Evolutionary conservation across 2,113 vertebrate genomes (phyloP), one percentile per base, ranked within the genome.

Genomic region (Trichechus manatus): DNA sequence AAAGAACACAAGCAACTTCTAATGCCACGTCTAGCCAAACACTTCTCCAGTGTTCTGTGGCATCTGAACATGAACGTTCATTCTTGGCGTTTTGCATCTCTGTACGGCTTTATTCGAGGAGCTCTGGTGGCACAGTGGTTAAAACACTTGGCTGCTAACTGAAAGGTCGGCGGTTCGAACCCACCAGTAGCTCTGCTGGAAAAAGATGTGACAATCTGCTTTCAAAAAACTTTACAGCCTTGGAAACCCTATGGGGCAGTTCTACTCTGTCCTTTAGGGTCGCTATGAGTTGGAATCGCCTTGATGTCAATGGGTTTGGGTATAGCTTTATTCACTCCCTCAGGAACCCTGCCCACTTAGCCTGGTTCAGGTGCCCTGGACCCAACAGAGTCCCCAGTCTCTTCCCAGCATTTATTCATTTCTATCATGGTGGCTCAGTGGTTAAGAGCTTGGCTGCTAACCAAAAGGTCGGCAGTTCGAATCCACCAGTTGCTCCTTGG

Each of bases 31-130:
- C 5, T 2, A 74, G 7, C 7, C 47, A 44, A 3, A 14, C 27
- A 0, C 0, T 0, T 31, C 27, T 56, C 79, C 33, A 2, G 15
- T 3, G n/a, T n/a, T n/a, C 25, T 11, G 39, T 5, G 33, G 61
- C n/a, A 13, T 15, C 4, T 0, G 1, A 23, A 9, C 4, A 0
- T 15, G 9, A 25, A 0, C 0, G n/a, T 68, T 42, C 9, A 1
- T 14, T 36, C 59, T 25, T 5, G 53, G 36, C 77, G 10, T 29
- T 42, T 1, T 22, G 29, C 25, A 8, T 44, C 42, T 70, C 47
- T 6, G 68, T 42, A 0, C 2, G 4, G 31, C 22, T 0, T 11
- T n/a, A 9, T 39, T 74, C 15, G 2, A 20, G 70, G n/a, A 36
- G 19, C 63, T 29, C 63, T 64, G 63, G 63, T 64, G 63, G 27